phyloP scores from a whole-genome alignment of 1,140 invertebrate genomes.

The Coenobita brevimanus region DNA sequence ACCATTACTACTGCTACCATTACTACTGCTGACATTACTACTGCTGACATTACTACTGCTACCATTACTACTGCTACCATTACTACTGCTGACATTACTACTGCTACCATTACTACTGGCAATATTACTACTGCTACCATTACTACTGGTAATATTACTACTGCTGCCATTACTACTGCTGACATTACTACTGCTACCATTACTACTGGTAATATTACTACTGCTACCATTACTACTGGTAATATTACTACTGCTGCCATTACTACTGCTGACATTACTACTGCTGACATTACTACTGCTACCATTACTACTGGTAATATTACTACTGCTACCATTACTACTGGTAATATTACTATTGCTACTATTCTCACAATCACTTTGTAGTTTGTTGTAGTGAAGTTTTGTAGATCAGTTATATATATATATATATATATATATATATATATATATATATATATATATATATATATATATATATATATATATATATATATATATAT shows the following conservation, averaged over 20 bases:
- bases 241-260: not conserved
- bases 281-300: not conserved
- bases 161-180: not conserved
- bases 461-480: too few species aligned
- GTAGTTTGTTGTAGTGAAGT: not conserved
- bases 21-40: not conserved
- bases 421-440: too few species aligned
- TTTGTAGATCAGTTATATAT: not conserved
- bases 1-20: not conserved
- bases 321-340: not conserved
- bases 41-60: not conserved
- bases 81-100: not conserved
- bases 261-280: not conserved
- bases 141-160: not conserved
- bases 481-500: too few species aligned
- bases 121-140: not conserved
- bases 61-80: not conserved
- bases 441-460: not conserved
- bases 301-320: not conserved
- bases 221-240: not conserved
- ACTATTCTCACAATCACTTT: not conserved
- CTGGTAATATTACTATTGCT: not conserved
- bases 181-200: not conserved
- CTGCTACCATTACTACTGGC: not conserved
- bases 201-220: slow-evolving; percentile 6